Conservation (phyloP, 2,113 vertebrate species). For the Sphyrna mokarran region DNA sequence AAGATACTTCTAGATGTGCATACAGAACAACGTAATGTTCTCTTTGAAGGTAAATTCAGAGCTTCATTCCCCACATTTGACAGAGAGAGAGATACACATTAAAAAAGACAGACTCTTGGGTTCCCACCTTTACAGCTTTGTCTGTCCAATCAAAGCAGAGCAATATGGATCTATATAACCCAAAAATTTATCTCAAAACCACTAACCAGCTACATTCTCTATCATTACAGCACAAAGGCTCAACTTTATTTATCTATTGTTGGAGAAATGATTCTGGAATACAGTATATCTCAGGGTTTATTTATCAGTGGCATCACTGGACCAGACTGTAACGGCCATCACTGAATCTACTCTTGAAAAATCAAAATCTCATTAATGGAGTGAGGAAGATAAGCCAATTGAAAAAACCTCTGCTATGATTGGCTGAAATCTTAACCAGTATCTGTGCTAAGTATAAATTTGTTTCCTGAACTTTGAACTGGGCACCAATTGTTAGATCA, state of each 20-base stretch:
- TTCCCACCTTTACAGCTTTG: not conserved
- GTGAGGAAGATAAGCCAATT: not conserved
- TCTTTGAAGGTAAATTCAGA: not conserved
- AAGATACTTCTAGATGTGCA: not conserved
- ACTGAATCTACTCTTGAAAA: not conserved
- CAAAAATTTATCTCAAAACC: not conserved
- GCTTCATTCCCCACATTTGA: not conserved
- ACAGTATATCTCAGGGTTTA: no score
- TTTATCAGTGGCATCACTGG: no score
- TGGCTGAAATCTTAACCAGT: not conserved
- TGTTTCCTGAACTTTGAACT: not conserved
- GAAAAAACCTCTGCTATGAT: not conserved
- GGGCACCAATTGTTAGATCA: constrained; percentile 2
- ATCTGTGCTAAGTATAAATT: not conserved
- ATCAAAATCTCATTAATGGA: not conserved
- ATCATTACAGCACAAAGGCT: not conserved
- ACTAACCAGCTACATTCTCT: no score
- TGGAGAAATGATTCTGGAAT: not conserved
- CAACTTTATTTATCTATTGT: not conserved
- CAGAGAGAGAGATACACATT: not conserved
- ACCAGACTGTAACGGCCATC: not conserved
- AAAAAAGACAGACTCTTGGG: no score
- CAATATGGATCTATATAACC: not conserved
- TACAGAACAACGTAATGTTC: not conserved
- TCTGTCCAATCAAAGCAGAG: not conserved